Evolutionary conservation across 2,797 vertebrate genomes (phyloP), one percentile per base, ranked within the genome.

Genomic region (Gallinago stenura): DNA sequence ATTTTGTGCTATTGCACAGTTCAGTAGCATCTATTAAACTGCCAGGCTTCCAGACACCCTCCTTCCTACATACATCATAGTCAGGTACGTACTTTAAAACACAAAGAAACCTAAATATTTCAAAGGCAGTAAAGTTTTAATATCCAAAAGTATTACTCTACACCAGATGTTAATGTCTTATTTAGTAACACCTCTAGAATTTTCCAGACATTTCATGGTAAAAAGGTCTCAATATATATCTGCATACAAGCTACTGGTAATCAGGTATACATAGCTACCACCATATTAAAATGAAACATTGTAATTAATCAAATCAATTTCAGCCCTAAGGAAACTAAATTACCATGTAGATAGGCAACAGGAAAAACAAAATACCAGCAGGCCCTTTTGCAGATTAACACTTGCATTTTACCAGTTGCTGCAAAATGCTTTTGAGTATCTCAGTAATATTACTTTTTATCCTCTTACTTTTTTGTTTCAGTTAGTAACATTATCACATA

Each of bases 401-500:
- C 17, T 20, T 50, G 14, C 8, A 6, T 75, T 53, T 72, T 2
- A 60, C 17, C 53, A 33, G 54, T 46, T 72, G 53, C 41, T 70
- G 14, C 10, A 76, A 30, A 83, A 37, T 1, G 1, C 9, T 83
- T 35, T 51, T 80, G 46, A 83, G 51, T 33, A 22, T 77, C 8
- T 50, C 22, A 21, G 28, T 14, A 81, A 15, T 4, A 12, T 7
- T 21, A 7, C 7, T 70, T 79, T 60, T 60, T 31, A 65, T 28
- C 18, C 7, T 37, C 8, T 31, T 7, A 6, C 12, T 53, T 77
- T 68, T 70, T 37, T 21, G 3, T 66, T 66, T 39, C 39, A 9
- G 10, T 64, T 22, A 53, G 39, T 5, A 31, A 58, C 7, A 1
- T 46, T 25, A n/a, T 5, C 13, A 2, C 0, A 0, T 4, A 16